Conservation (phyloP, 64 coral and sea anemone genomes). For the Catalaphyllia jardinei region DNA sequence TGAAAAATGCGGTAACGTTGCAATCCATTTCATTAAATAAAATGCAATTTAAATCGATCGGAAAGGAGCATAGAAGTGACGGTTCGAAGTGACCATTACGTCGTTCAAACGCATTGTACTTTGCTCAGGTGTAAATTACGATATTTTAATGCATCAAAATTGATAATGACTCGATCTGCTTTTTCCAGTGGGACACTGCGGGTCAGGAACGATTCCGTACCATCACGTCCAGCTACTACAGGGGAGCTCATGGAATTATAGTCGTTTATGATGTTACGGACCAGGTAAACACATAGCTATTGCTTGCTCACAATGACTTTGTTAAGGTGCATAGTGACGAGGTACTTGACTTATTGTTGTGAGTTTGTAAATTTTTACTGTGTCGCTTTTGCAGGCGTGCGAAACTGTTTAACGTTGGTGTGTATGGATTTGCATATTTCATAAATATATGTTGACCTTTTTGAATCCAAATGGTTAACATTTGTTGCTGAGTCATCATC, state of each 20-base stretch:
- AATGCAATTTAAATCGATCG: neutral
- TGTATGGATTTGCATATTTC: neutral
- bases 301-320: neutral
- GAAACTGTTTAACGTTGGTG: neutral
- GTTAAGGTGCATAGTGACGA: neutral
- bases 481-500: conserved; percentile 5
- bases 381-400: neutral
- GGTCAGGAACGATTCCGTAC: conserved; percentile 95
- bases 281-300: conserved; percentile 53
- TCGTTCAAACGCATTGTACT: conserved; percentile 30
- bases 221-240: conserved; percentile 95
- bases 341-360: neutral
- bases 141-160: conserved; percentile 10
- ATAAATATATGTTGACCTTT: neutral
- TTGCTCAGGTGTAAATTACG: conserved; percentile 21
- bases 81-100: conserved; percentile 9
- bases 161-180: neutral
- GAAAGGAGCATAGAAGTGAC: neutral
- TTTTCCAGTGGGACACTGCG: conserved; percentile 92
- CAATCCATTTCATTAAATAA: neutral
- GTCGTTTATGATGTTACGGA: conserved; percentile 98
- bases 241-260: conserved; percentile 92
- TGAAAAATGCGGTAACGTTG: neutral
- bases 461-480: neutral
- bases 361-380: conserved; percentile 34